Evolutionary conservation across 2,113 vertebrate species (phyloP).

Genomic region (Scophthalmus maximus): DNA sequence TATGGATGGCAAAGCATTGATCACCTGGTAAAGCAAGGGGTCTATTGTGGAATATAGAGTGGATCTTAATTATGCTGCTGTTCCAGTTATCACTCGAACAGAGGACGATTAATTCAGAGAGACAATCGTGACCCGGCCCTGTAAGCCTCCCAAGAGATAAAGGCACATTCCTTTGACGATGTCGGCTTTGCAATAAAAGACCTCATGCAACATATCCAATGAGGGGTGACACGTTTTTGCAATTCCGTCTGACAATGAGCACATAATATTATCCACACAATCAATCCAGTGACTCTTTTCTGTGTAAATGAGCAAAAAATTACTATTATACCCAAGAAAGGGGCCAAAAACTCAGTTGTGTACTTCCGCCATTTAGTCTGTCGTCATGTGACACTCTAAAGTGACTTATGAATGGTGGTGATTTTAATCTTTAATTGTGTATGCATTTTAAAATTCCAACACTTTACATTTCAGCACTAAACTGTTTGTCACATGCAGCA

Average conservation of each 20-base stretch:
- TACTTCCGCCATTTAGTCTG: background rate
- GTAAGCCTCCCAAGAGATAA: conserved; percentile 65
- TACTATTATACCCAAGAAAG: background rate
- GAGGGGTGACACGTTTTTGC: conserved; percentile 37
- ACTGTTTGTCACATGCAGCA: background rate
- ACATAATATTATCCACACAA: conserved; percentile 42
- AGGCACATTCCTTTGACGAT: conserved; percentile 64
- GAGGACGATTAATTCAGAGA: conserved; percentile 73
- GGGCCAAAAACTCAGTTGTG: background rate
- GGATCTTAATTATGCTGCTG: conserved; percentile 74
- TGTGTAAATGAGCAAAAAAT: conserved; percentile 11
- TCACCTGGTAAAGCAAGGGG: conserved; percentile 58
- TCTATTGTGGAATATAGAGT: conserved; percentile 55
- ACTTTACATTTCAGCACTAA: too few species aligned
- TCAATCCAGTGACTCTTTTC: conserved; percentile 35
- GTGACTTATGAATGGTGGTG: too few species aligned
- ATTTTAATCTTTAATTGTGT: too few species aligned
- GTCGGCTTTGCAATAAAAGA: conserved; percentile 67
- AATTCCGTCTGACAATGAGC: conserved; percentile 49
- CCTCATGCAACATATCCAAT: conserved; percentile 47
- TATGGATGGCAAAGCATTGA: conserved; percentile 11
- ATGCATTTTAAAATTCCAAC: background rate
- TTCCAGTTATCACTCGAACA: conserved; percentile 69
- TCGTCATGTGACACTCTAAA: background rate
- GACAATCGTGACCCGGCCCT: conserved; percentile 62